Percentiles rank a stretch among this genome's conserved stretches.
Conservation (phyloP, 92 coral and sea anemone genomes). For the Galaxea fascicularis region DNA sequence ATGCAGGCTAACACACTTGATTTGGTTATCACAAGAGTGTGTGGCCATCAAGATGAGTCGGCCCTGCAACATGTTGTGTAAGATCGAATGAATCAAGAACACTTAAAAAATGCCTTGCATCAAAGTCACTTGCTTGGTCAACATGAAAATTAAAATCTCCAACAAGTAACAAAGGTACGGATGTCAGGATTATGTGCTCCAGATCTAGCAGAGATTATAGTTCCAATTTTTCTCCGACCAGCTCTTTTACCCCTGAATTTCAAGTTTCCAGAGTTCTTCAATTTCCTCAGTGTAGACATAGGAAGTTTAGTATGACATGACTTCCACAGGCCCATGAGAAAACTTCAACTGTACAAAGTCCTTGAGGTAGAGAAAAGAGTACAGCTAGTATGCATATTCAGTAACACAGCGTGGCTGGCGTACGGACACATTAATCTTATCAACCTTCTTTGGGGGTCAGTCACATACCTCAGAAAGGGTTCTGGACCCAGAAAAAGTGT, state of each 20-base stretch:
- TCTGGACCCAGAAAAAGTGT: no score
- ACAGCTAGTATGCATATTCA: conserved; percentile 3
- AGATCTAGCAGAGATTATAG: not conserved
- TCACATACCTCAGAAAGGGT: no score
- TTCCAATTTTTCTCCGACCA: conserved; percentile 16
- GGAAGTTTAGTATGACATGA: not conserved
- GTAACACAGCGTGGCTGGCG: not conserved
- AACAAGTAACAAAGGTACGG: no score
- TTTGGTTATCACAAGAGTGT: no score
- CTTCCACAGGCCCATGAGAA: not conserved
- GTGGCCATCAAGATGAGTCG: no score
- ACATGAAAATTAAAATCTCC: not conserved
- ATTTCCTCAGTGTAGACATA: conserved; percentile 8
- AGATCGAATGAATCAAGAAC: no score
- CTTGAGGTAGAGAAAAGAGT: not conserved
- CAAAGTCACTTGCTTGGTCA: not conserved
- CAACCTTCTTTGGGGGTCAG: no score
- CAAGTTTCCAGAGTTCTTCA: conserved; percentile 14
- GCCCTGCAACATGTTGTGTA: no score
- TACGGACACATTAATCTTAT: no score
- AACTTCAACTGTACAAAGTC: not conserved
- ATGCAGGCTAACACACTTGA: no score
- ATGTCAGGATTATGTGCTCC: no score
- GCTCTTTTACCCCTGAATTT: conserved; percentile 19
- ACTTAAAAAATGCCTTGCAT: not conserved